Conservation (phyloP, 2,888 invertebrate genomes). For the Arge pagana region DNA sequence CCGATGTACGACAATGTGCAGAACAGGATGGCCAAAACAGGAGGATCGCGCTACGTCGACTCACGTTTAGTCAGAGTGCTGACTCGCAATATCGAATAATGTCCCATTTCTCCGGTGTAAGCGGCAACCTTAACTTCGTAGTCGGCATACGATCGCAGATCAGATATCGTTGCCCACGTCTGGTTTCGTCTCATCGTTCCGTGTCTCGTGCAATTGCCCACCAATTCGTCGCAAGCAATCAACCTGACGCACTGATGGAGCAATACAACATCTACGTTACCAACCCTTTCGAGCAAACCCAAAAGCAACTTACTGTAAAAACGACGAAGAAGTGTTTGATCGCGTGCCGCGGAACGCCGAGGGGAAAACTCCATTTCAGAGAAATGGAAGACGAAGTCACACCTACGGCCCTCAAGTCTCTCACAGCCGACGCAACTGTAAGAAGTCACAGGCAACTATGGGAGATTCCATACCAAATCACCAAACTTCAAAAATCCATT, state of each 20-base stretch:
- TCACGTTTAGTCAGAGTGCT: slow-evolving; percentile 12
- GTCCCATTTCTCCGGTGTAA: slow-evolving; percentile 24
- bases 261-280: slow-evolving; percentile 4
- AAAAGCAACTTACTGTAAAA: slow-evolving; percentile 1
- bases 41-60: not conserved
- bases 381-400: slow-evolving; percentile 3
- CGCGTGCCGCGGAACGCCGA: slow-evolving; percentile 2
- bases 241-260: slow-evolving; percentile 28
- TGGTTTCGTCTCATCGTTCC: slow-evolving; percentile 22
- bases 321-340: slow-evolving; percentile 24
- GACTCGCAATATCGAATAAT: slow-evolving; percentile 18
- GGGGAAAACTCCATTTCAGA: slow-evolving; percentile 14
- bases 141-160: slow-evolving; percentile 24
- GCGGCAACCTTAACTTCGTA: slow-evolving; percentile 26
- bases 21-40: not conserved
- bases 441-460: not conserved
- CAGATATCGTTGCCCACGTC: slow-evolving; percentile 10
- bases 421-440: not conserved
- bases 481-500: not conserved
- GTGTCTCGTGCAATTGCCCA: slow-evolving; percentile 15
- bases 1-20: not conserved
- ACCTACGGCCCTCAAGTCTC: slow-evolving; percentile 1
- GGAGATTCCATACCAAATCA: not conserved
- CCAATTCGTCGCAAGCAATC: slow-evolving; percentile 22
- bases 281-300: not conserved